phyloP scores from a whole-genome alignment of 2,888 invertebrate genomes.

The Anoplius nigerrimus region DNA sequence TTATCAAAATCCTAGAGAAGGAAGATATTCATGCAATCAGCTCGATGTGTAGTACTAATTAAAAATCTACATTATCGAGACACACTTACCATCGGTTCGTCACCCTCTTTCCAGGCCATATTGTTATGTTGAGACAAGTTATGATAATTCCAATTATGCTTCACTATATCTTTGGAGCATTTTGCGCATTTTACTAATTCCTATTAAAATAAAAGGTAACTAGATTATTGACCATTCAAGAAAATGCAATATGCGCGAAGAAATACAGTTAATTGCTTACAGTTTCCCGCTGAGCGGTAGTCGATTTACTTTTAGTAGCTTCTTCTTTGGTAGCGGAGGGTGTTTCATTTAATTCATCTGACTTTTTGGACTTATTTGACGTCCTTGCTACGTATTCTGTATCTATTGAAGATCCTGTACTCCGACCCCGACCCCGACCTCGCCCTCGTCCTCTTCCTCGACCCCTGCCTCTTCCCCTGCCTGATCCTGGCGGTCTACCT shows the following conservation, averaged over 20 bases:
- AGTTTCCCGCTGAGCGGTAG: not conserved
- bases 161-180: slow-evolving; percentile 74
- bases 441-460: slow-evolving; percentile 28
- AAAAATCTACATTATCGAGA: not conserved
- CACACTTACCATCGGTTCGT: slow-evolving; percentile 76
- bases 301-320: not conserved
- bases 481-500: slow-evolving; percentile 34
- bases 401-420: slow-evolving; percentile 20
- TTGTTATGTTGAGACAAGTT: slow-evolving; percentile 78
- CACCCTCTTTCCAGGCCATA: slow-evolving; percentile 78
- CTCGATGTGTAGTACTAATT: not conserved
- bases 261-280: not conserved
- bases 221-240: not conserved
- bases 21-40: too few relatives aligned
- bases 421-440: slow-evolving; percentile 44
- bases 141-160: slow-evolving; percentile 76
- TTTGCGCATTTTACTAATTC: slow-evolving; percentile 73
- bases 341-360: not conserved
- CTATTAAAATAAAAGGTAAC: slow-evolving; percentile 20
- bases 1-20: slow-evolving; percentile 76
- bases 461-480: slow-evolving; percentile 41
- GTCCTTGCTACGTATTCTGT: slow-evolving; percentile 47
- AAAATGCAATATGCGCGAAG: not conserved
- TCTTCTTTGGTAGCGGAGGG: not conserved
- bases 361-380: slow-evolving; percentile 37